Evolutionary conservation across 1,140 invertebrate species (phyloP).

Genomic region (Teleogryllus occipitalis): DNA sequence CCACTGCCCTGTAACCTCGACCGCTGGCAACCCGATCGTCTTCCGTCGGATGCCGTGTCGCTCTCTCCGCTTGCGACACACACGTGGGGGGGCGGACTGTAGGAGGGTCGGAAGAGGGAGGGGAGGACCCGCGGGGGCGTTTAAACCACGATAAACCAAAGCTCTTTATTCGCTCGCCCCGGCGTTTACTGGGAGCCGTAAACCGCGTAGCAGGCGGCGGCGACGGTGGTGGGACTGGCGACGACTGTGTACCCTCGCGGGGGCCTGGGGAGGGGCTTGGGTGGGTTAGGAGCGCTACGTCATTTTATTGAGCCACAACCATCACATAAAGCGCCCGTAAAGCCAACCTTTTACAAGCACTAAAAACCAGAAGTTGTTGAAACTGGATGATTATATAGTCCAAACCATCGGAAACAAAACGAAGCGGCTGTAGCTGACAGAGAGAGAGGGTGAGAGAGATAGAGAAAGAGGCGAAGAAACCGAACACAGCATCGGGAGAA

Average conservation of each 20-base stretch:
- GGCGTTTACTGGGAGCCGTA: neutral
- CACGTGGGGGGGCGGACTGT: neutral
- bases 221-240: neutral
- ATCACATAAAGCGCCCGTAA: neutral
- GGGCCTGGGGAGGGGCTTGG: neutral
- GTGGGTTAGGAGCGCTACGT: neutral
- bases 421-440: neutral
- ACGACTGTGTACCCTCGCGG: too few species aligned
- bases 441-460: neutral
- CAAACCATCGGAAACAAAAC: conserved; percentile 1
- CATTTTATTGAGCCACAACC: conserved; percentile 4
- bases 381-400: neutral
- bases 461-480: too few species aligned
- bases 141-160: neutral
- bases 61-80: neutral
- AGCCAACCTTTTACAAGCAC: neutral
- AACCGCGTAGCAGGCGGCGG: neutral
- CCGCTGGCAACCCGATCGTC: neutral
- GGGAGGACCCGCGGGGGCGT: neutral
- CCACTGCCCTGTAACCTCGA: neutral
- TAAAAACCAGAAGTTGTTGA: conserved; percentile 5
- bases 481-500: too few species aligned
- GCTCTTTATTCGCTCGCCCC: neutral
- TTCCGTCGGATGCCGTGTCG: neutral
- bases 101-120: neutral